Percentiles rank a stretch among this genome's conserved stretches.
phyloP scores from a whole-genome alignment of 2,113 vertebrate species.

The Phasianus colchicus region DNA sequence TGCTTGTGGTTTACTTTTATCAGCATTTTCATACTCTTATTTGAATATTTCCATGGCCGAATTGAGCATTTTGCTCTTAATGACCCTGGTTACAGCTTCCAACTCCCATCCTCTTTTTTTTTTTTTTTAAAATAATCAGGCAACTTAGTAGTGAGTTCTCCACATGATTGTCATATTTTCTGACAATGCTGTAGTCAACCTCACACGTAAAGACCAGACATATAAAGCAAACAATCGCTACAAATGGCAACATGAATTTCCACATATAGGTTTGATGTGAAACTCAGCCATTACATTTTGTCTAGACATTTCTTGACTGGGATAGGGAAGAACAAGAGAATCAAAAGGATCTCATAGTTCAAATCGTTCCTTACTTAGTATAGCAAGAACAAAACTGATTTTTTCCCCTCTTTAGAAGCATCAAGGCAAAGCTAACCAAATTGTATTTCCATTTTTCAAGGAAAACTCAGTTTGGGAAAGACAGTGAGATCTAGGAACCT shows the following conservation, averaged over 20 bases:
- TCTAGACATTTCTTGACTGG: neutral
- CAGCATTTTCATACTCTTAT: neutral
- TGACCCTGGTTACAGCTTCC: neutral
- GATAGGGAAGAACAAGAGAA: fast-evolving
- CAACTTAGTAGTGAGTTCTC: neutral
- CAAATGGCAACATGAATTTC: neutral
- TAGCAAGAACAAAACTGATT: neutral
- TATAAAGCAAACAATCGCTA: neutral
- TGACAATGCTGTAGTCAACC: neutral
- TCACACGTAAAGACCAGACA: neutral
- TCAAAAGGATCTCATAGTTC: neutral
- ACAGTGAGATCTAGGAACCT: neutral
- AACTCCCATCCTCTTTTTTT: too few species aligned
- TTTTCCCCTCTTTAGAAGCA: neutral
- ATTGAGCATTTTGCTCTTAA: neutral
- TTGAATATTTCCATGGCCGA: neutral
- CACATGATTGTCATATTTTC: neutral
- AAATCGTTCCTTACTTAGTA: neutral
- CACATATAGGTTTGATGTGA: neutral
- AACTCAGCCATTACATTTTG: neutral
- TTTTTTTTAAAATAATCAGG: neutral
- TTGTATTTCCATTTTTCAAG: constrained; percentile 14
- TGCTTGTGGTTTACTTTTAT: neutral
- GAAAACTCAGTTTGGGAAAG: neutral
- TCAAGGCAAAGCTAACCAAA: constrained; percentile 3